Percentiles rank a stretch among this genome's conserved stretches.
Conservation (phyloP, 1,140 invertebrate species). For the Galleria mellonella region DNA sequence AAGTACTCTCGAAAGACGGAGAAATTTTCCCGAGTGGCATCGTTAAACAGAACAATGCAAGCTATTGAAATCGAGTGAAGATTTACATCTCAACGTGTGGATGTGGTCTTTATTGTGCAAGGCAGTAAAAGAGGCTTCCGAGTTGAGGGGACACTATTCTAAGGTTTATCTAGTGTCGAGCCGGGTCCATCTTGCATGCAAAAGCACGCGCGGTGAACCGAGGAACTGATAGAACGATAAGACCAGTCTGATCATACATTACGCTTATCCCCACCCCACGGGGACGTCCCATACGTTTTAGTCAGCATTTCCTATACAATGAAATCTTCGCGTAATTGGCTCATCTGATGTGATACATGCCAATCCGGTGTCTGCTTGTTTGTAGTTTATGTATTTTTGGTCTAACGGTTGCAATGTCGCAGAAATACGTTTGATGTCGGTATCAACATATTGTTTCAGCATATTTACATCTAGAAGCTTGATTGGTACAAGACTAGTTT, state of each 20-base stretch:
- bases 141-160: conserved; percentile 27
- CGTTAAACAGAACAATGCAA: conserved; percentile 34
- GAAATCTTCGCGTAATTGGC: conserved; percentile 49
- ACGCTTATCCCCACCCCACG: conserved; percentile 36
- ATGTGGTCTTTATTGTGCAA: conserved; percentile 27
- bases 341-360: conserved; percentile 13
- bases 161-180: conserved; percentile 36
- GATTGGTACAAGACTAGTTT: too few species aligned
- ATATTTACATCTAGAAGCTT: too few species aligned
- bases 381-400: conserved; percentile 1
- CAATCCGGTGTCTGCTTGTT: conserved; percentile 33
- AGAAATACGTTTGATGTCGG: too few species aligned
- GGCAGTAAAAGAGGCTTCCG: conserved; percentile 1
- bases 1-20: conserved; percentile 16
- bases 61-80: conserved; percentile 35
- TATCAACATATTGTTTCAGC: too few species aligned
- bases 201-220: conserved; percentile 46
- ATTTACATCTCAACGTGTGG: conserved; percentile 31
- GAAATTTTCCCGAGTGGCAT: conserved; percentile 23
- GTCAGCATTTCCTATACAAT: conserved; percentile 45
- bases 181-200: conserved; percentile 38
- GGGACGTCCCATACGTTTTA: conserved; percentile 34
- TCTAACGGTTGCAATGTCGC: too few species aligned
- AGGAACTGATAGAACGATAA: conserved; percentile 49
- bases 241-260: conserved; percentile 48